Percentiles rank a stretch among this genome's conserved stretches.
Conservation (phyloP, 2,113 vertebrate genomes). For the Rana temporaria region DNA sequence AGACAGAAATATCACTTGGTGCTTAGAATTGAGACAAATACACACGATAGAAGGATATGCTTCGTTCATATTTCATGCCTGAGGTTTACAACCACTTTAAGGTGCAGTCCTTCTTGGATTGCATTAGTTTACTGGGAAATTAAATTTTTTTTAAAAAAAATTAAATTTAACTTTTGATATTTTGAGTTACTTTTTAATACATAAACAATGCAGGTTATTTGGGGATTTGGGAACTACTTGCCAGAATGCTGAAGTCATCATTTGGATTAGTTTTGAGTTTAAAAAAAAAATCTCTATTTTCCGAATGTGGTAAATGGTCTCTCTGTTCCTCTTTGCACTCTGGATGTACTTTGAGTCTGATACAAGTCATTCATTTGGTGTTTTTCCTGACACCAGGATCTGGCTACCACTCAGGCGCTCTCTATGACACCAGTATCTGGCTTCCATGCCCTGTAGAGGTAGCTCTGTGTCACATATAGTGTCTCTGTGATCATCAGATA, state of each 20-base stretch:
- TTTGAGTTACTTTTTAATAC: not conserved
- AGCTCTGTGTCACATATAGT: not conserved
- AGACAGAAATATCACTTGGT: too few species aligned
- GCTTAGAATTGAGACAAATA: too few species aligned
- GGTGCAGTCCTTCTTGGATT: too few species aligned
- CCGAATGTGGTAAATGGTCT: slow-evolving; percentile 10
- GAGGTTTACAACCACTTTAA: too few species aligned
- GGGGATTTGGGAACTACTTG: not conserved
- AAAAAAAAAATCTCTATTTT: slow-evolving; percentile 17
- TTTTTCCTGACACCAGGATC: not conserved
- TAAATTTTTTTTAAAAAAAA: too few species aligned
- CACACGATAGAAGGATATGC: too few species aligned
- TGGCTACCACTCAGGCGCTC: not conserved
- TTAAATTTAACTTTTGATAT: too few species aligned
- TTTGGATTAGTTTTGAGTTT: slow-evolving; percentile 1
- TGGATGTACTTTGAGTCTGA: slow-evolving; percentile 4
- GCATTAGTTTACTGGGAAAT: too few species aligned
- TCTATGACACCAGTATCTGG: slow-evolving; percentile 10
- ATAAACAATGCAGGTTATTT: not conserved
- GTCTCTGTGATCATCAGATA: not conserved
- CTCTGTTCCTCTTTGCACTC: slow-evolving; percentile 28
- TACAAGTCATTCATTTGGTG: not conserved
- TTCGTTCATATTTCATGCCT: too few species aligned
- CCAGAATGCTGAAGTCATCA: slow-evolving; percentile 11
- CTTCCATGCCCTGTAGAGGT: not conserved